These are phyloP conservation scores for Agriopis marginaria DNA, from an alignment of 2,888 invertebrate species.

Conservation along the genomic window DNA sequence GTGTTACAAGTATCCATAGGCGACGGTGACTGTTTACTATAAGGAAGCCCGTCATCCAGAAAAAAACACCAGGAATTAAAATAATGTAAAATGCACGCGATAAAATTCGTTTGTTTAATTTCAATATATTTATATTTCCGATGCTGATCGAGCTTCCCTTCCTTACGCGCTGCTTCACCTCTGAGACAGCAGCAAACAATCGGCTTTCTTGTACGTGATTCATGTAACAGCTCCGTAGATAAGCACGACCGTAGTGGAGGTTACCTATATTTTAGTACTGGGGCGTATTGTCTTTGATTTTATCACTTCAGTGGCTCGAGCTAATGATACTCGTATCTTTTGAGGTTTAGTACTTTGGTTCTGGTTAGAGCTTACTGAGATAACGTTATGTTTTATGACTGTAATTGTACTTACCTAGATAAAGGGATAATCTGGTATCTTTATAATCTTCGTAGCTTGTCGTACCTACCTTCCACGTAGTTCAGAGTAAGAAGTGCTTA, in stretches of 20 bases:
- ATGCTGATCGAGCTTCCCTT: background rate
- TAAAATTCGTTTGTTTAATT: background rate
- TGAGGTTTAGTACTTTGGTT: background rate
- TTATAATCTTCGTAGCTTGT: too few species aligned
- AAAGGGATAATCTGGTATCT: background rate
- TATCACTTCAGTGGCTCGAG: conserved; percentile 15
- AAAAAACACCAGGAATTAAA: background rate
- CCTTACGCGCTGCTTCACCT: conserved; percentile 16
- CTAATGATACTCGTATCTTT: conserved; percentile 4
- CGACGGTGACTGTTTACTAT: too few species aligned
- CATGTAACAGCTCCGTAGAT: conserved; percentile 44
- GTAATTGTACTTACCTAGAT: background rate
- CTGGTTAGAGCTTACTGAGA: background rate
- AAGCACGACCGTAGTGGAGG: conserved; percentile 37
- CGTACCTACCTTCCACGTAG: background rate
- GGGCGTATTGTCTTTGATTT: conserved; percentile 30
- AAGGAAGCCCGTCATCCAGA: too few species aligned
- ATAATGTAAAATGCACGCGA: background rate
- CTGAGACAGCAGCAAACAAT: conserved; percentile 46
- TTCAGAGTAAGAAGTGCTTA: too few species aligned
- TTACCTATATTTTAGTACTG: conserved; percentile 32
- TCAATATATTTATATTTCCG: background rate
- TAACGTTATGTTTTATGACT: background rate
- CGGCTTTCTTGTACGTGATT: conserved; percentile 53
- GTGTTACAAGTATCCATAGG: too few species aligned